phyloP scores from a whole-genome alignment of 2,797 vertebrate genomes.

The Channa striata region DNA sequence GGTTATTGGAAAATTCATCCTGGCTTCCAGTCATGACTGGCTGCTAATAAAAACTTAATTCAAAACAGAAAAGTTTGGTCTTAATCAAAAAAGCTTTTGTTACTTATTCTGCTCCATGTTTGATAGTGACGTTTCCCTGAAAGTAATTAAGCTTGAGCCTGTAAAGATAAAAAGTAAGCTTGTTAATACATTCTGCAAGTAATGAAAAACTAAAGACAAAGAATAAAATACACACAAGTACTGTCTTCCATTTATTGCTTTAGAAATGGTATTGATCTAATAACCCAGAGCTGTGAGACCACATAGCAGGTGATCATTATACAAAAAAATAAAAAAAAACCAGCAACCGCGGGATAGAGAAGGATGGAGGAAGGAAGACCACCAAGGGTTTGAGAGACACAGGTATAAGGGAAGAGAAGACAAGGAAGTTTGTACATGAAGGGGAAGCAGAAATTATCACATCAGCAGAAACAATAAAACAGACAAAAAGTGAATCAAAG shows the following conservation, averaged over 20 bases:
- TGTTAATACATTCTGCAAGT: constrained; percentile 82
- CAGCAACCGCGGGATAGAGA: constrained; percentile 40
- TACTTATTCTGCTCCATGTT: constrained; percentile 74
- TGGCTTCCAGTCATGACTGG: constrained; percentile 60
- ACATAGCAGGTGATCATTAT: constrained; percentile 66
- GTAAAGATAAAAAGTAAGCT: constrained; percentile 84
- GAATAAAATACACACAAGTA: constrained; percentile 74
- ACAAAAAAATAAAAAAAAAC: constrained; percentile 50
- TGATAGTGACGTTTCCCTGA: constrained; percentile 68
- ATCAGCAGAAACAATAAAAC: constrained; percentile 28
- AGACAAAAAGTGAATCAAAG: constrained; percentile 37
- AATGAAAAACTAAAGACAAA: constrained; percentile 79
- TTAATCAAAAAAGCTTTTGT: constrained; percentile 81
- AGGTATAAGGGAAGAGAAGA: not conserved
- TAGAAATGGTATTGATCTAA: constrained; percentile 82
- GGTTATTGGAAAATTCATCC: constrained; percentile 74
- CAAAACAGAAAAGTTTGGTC: constrained; percentile 81
- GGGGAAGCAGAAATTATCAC: constrained; percentile 2
- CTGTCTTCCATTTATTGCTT: constrained; percentile 80
- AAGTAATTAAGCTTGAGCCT: constrained; percentile 86
- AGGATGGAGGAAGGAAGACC: constrained; percentile 8
- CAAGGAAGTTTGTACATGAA: not conserved
- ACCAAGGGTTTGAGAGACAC: constrained; percentile 16
- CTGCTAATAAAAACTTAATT: constrained; percentile 75
- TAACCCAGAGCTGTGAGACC: constrained; percentile 77